phyloP scores from a whole-genome alignment of 2,888 invertebrate genomes.

The Osedax frankpressi region DNA sequence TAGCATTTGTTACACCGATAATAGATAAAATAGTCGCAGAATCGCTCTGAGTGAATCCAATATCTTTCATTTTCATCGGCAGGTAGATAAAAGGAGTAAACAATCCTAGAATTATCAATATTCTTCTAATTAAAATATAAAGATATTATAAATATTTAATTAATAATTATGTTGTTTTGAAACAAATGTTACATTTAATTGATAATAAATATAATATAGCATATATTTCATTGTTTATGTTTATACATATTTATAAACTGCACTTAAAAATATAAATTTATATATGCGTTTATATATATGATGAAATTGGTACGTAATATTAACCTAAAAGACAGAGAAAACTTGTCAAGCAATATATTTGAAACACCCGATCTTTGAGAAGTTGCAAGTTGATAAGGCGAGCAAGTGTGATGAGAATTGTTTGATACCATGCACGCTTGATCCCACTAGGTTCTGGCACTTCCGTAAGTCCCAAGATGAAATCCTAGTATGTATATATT shows the following conservation, averaged over 20 bases:
- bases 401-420: not conserved
- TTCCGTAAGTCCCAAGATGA: not conserved
- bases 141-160: too few species aligned
- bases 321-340: not conserved
- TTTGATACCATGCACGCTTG: not conserved
- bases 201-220: too few species aligned
- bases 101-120: too few species aligned
- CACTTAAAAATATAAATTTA: too few species aligned
- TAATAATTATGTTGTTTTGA: too few species aligned
- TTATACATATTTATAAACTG: too few species aligned
- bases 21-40: slow-evolving; percentile 64
- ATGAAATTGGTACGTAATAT: too few species aligned
- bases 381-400: not conserved
- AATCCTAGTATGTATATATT: not conserved
- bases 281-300: too few species aligned
- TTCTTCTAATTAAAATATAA: too few species aligned
- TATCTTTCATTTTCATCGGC: slow-evolving; percentile 55
- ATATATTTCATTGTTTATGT: too few species aligned
- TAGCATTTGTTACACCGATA: slow-evolving; percentile 79
- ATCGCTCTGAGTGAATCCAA: slow-evolving; percentile 34
- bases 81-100: slow-evolving; percentile 65
- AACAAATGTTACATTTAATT: too few species aligned
- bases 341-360: not conserved
- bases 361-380: not conserved
- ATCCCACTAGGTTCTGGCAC: not conserved